Conservation (phyloP, 2,888 invertebrate genomes). For the Ichneumoninae sp. region DNA sequence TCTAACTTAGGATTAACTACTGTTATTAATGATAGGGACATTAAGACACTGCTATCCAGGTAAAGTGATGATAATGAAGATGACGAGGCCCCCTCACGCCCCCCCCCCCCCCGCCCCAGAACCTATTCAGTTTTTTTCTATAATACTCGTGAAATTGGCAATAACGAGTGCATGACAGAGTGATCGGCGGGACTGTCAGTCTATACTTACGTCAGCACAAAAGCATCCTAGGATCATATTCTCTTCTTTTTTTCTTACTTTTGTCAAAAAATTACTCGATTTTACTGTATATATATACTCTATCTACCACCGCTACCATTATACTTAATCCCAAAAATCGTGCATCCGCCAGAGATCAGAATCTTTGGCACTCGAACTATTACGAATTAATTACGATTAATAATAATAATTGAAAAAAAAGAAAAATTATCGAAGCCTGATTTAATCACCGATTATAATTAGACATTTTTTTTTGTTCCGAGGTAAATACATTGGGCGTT, state of each 20-base stretch:
- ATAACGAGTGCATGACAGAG: slow-evolving; percentile 63
- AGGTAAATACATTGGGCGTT: slow-evolving; percentile 35
- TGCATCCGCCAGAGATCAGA: slow-evolving; percentile 71
- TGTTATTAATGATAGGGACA: slow-evolving; percentile 79
- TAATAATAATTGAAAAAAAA: slow-evolving; percentile 13
- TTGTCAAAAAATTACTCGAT: slow-evolving; percentile 43
- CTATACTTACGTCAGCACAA: slow-evolving; percentile 78
- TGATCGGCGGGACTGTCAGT: slow-evolving; percentile 69
- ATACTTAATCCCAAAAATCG: slow-evolving; percentile 63
- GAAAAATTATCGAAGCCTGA: slow-evolving; percentile 29
- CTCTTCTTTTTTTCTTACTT: slow-evolving; percentile 50
- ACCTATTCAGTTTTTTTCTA: slow-evolving; percentile 71
- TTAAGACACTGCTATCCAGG: slow-evolving; percentile 75
- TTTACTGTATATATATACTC: slow-evolving; percentile 64
- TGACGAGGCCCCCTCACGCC: slow-evolving; percentile 1
- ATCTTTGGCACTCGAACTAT: slow-evolving; percentile 42
- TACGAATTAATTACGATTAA: slow-evolving; percentile 39
- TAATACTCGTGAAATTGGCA: slow-evolving; percentile 70
- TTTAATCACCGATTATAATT: slow-evolving; percentile 32
- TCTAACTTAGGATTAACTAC: slow-evolving; percentile 79
- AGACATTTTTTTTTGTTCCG: background rate
- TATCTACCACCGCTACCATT: slow-evolving; percentile 48
- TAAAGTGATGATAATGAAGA: slow-evolving; percentile 54
- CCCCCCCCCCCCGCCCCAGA: background rate
- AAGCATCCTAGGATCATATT: slow-evolving; percentile 73